Evolutionary conservation across 2,888 invertebrate genomes (phyloP), one percentile per base, ranked within the genome.

Genomic region (Eristalis arbustorum): DNA sequence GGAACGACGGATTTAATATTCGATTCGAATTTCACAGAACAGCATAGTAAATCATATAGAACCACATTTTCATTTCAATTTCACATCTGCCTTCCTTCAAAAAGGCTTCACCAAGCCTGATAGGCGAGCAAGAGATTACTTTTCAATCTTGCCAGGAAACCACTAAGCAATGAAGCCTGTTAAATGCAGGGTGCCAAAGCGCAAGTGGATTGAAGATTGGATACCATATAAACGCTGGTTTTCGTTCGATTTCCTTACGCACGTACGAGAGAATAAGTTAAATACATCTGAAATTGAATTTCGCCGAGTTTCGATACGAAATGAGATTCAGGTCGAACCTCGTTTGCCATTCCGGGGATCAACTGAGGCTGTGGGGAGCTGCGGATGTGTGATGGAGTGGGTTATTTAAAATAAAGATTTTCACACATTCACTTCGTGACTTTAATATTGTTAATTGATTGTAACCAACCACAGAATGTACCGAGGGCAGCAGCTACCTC

Each of bases 71-170:
- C 13, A 1, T 25, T 25, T 25, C 25, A 28, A 25, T 59, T 13
- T 59, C 59, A 25, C 25, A 13, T 59, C 14, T 59, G 23, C 25
- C 10, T 25, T 59, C 13, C 11, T 25, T 23, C 59, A 10, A 59
- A 59, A 64, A 64, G 31, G 22, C 25, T 59, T 14, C 42, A 31
- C 31, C 66, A 72, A 72, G 71, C 78, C 71, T 71, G 64, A 42
- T 71, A 57, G 59, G 59, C 71, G 62, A 13, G 62, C 40, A 64
- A 71, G 56, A 59, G 71, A 78, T 78, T 78, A 64, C 76, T 64
- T 71, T 66, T 56, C 28, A 40, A 31, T 71, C 40, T 31, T 64
- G 56, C 62, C 63, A 62, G 3, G n/a, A 22, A 34, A 63, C 13
- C 14, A 37, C 37, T 4, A 34, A 64, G 34, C 10, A 28, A 18